Evolutionary conservation across 2,113 vertebrate species (phyloP).

Genomic region (Mola mola): DNA sequence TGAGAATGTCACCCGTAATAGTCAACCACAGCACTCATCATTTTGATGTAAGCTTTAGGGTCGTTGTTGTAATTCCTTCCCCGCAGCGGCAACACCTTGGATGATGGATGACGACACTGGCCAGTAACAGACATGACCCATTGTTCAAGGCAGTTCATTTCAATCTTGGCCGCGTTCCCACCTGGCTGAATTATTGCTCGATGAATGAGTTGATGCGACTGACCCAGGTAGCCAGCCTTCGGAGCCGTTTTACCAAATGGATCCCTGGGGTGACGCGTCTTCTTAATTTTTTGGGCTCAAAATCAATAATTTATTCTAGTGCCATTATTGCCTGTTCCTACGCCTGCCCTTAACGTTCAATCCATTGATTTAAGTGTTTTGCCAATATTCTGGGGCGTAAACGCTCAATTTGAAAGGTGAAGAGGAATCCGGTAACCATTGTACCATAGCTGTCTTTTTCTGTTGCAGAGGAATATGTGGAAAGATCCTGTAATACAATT

Average conservation of each 20-base stretch:
- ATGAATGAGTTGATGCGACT: conserved; percentile 49
- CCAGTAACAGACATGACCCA: conserved; percentile 56
- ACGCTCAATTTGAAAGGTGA: conserved; percentile 19
- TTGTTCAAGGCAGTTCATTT: conserved; percentile 63
- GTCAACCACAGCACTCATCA: conserved; percentile 34
- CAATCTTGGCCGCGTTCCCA: conserved; percentile 53
- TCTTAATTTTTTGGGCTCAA: conserved; percentile 54
- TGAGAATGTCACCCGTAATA: conserved; percentile 44
- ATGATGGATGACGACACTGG: conserved; percentile 47
- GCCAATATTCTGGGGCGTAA: conserved; percentile 52
- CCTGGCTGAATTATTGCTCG: conserved; percentile 53
- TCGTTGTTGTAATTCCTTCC: conserved; percentile 47
- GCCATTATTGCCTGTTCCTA: conserved; percentile 50
- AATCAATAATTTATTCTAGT: conserved; percentile 61
- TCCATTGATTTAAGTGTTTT: conserved; percentile 53
- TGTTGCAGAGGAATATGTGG: not conserved
- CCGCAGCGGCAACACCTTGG: conserved; percentile 27
- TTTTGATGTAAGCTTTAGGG: conserved; percentile 46
- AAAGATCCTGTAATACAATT: too few relatives aligned
- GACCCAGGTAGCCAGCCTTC: conserved; percentile 56
- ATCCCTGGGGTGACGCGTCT: conserved; percentile 41
- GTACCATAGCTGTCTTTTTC: not conserved
- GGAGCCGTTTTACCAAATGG: conserved; percentile 58
- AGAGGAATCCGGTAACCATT: conserved; percentile 30
- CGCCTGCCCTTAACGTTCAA: conserved; percentile 26